Base-by-base conservation (phyloP, 2,113 vertebrate genomes). In the Neolamprologus longior region DNA sequence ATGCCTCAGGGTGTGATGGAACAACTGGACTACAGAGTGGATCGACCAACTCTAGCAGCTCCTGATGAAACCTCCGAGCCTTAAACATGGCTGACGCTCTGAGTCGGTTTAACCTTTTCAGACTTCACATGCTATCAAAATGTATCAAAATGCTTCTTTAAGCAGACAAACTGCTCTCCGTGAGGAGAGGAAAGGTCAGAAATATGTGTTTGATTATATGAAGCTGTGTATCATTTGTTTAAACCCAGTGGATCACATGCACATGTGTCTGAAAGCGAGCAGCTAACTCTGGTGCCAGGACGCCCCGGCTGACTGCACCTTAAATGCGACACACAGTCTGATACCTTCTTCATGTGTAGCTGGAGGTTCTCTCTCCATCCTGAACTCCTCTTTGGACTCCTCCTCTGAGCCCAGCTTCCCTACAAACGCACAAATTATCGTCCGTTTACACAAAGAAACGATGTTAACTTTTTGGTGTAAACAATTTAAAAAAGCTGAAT, bases 391-490 rank as follows among this genome's bases (percentile, higher is more conserved):
- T 68, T 98, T 98, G 68, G 94, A 87, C 26, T 99, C 98, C 73
- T 99, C 98, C 90, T 99, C 98, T 1, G 97, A 96, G 89, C 95
- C 95, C 79, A 98, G 96, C 95, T 99, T 99, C 86, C 98, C 98
- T 99, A 82, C 9, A 92, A 82, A 80, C 82, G 61, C 52, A 84
- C 8, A 19, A 52, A 12, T 11, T 28, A 47, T 2, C 40, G 5
- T 31, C 15, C 2, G 7, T 28, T 76, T 0, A 47, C 3, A 7
- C 45, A 5, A 50, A 28, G 42, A 47, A 47, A 26, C 3, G 1
- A 17, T 28, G 42, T 15, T 5, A 28, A 12, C 26, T 2, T 76
- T 21, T 50, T 28, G 21, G 4, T 17, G 40, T 19, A 28, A 76
- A 7, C 9, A 7, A 47, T 5, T 17, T 19, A 0, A 76, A 76